Base-by-base conservation (phyloP, 2,113 vertebrate genomes). In the Geococcyx californianus region DNA sequence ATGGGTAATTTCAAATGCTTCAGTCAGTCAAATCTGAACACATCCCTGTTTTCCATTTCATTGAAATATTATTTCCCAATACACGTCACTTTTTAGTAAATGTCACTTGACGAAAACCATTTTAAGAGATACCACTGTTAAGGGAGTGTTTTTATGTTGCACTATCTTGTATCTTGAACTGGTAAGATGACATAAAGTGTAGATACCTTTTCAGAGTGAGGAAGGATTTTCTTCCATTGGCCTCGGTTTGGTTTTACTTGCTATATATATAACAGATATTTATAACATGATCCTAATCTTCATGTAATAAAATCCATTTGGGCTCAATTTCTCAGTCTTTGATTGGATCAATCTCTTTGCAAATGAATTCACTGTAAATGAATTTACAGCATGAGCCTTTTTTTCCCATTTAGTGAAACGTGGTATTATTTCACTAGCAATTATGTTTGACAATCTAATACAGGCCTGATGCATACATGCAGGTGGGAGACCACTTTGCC, bases 71-170 rank as follows among this genome's bases (percentile, higher is more conserved):
- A 16, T 56, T 89, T 77, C 77, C 78, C 84, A 94, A 42, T 10
- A 92, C 92, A 83, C 92, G 85, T 85, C 93, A 90, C 74, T 90
- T n/a, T 92, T 94, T 77, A 87, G 67, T 60, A 94, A 90, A 93
- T 0, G 7, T 78, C 92, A 82, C 40, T 34, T 66, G 45, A 44
- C 86, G 33, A 72, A 85, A 74, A 63, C 2, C 28, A 17, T 36
- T 76, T 64, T 73, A 83, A 67, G 13, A 13, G 5, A 29, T 38
- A 28, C 13, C 42, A 56, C 14, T 73, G 6, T 55, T 87, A 77
- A 80, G 36, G 52, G 64, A 54, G 15, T 73, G 4, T 38, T 75
- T 45, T 88, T 76, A 20, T 47, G 23, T 74, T 55, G 3, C 7
- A 25, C 11, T 64, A 1, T 20, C 23, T 62, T 52, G 12, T 19